Evolutionary conservation across 2,888 invertebrate species (phyloP), one percentile per base, ranked within the genome.

Genomic region (Anaspis maculata): DNA sequence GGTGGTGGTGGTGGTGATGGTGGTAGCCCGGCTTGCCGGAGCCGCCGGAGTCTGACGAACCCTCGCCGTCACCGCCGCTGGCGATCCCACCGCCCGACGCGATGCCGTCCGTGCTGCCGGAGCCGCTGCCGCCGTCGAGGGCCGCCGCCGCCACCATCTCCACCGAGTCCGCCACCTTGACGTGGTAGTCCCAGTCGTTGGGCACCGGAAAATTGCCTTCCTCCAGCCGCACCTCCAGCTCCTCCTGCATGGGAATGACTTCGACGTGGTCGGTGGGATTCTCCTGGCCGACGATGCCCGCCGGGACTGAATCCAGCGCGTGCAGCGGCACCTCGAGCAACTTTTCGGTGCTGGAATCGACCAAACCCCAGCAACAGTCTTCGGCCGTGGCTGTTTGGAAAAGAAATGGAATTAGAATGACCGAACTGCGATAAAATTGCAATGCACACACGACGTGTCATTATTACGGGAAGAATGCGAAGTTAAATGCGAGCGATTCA

Each of bases 211-310:
- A 68, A 3, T 62, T 66, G 11, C 69, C 68, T 44, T 70, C 66
- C 52, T 71, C 67, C 32, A 71, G 47, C 32, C 70, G 63, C 12
- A 76, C 74, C 52, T 75, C 75, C 30, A 76, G 56, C 48, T 75
- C 75, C 55, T 76, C 75, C 56, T 74, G 72, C 66, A 72, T 71
- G 1, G 71, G 71, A 32, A 71, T 70, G 4, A 66, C 66, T 48
- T 67, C 62, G 3, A 64, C 62, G 41, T 62, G 61, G 41, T 65
- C 65, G 3, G 58, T 48, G 9, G 50, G 44, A 26, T 50, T 56
- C 33, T 37, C 37, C 13, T 34, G 34, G 24, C 30, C 31, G 3
- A 41, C 27, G 31, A 37, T 34, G 15, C 41, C 12, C 27, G 30
- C 29, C 5, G 39, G 32, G 7, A 35, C 34, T 3, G 41, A 52